A percentile compares a stretch with the other conserved stretches of the same genome.
Conservation (phyloP, 2,888 invertebrate species). For the Patella ulyssiponensis region DNA sequence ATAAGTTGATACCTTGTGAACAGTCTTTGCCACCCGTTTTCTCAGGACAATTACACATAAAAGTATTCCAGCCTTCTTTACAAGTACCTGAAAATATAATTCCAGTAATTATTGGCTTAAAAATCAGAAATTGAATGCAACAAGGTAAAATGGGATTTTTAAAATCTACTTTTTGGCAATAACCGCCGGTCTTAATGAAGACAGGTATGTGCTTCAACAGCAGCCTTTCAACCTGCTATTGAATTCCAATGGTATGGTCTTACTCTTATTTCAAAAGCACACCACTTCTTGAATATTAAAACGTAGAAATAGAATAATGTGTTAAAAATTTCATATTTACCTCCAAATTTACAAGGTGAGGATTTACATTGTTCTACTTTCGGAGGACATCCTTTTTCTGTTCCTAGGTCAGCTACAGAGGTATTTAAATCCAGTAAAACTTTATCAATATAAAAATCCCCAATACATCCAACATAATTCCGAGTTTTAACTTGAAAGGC, state of each 20-base stretch:
- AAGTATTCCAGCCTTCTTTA: conserved; percentile 89
- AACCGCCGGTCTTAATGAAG: too few species aligned
- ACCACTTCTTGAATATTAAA: too few species aligned
- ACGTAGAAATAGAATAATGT: too few species aligned
- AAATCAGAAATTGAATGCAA: neutral
- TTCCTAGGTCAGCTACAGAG: conserved; percentile 71
- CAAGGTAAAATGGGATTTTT: neutral
- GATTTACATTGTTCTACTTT: conserved; percentile 87
- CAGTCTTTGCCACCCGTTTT: conserved; percentile 92
- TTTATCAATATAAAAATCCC: conserved; percentile 88
- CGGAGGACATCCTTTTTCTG: conserved; percentile 88
- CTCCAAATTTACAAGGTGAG: conserved; percentile 90
- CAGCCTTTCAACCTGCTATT: too few species aligned
- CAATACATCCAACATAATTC: conserved; percentile 92
- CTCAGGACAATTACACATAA: conserved; percentile 84
- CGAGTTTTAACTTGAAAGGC: conserved; percentile 67
- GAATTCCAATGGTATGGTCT: too few species aligned
- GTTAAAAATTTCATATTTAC: conserved; percentile 63
- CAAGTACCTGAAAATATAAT: conserved; percentile 76
- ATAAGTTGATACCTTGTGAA: conserved; percentile 78
- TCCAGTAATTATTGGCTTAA: neutral
- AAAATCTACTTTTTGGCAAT: too few species aligned
- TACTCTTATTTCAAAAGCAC: too few species aligned
- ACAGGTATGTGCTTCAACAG: too few species aligned
- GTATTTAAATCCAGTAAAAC: conserved; percentile 87